Base-by-base conservation (phyloP, 2,888 invertebrate species). In the Hirtodrosophila duncani region DNA sequence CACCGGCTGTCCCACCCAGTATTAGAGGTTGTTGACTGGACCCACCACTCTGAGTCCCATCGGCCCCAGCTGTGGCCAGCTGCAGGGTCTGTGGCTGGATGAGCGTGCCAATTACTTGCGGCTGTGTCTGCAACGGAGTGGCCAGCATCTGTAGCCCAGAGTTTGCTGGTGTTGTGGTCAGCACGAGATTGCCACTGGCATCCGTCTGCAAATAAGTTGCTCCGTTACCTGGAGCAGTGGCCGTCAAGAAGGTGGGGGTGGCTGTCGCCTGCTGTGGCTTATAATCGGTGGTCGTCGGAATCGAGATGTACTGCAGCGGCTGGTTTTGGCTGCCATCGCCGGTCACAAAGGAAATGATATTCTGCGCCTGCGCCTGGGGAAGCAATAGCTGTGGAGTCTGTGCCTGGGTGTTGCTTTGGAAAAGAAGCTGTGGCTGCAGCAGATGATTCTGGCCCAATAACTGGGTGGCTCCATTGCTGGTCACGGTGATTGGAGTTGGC, bases 241-340 rank as follows among this genome's bases (percentile, higher is more conserved):
- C 26, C 0, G 82, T 81, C 0, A 77, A 44, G 30, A 81, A 80
- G 51, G 89, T 90, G 59, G 90, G 90, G 21, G 90, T 89, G 1
- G 74, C 42, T 6, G 80, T 51, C 3, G 68, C 52, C 9, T 68
- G 59, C 41, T 82, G 87, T 66, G 83, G 82, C 56, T 90, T 90
- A 34, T 87, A 90, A 31, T 90, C 90, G 42, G 88, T 88, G 0
- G 90, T 89, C 0, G 93, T 91, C 0, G 87, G 87, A 52, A 87
- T 77, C 6, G 93, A 91, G 31, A 94, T 91, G 71, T 94, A 94
- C 75, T 94, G 94, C 85, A 94, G 92, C 75, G 94, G 94, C 45
- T 90, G 89, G 3, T 87, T 85, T 49, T 85, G 84, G 2, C 82
- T 67, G 2, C 83, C 81, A n/a, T 84, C 84, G 2, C 81, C 81